Conservation (phyloP, 2,888 invertebrate species). For the Abrostola triplasia region DNA sequence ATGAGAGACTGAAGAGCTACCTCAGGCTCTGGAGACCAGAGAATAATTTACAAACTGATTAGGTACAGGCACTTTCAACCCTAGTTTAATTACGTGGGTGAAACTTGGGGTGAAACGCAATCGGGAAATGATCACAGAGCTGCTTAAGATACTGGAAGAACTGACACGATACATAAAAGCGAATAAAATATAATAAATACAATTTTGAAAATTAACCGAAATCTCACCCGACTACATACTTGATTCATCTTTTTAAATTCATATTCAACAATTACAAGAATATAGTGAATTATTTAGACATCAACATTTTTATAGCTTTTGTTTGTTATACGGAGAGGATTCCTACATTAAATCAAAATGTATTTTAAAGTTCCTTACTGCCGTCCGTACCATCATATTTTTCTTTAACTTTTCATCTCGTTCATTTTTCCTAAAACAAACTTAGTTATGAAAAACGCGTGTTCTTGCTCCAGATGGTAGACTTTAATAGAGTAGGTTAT, state of each 20-base stretch:
- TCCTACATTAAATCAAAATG: no score
- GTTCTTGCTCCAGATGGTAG: background rate
- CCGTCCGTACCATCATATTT: no score
- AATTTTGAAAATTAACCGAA: no score
- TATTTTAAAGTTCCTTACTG: no score
- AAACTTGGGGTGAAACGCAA: constrained; percentile 35
- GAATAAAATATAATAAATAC: background rate
- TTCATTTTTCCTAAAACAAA: background rate
- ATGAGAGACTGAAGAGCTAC: constrained; percentile 52
- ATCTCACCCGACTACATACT: no score
- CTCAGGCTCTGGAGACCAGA: constrained; percentile 33
- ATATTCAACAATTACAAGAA: no score
- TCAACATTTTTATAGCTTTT: no score
- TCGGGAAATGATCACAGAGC: constrained; percentile 8
- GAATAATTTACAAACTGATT: constrained; percentile 56
- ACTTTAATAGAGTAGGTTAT: constrained; percentile 8
- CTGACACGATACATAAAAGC: background rate
- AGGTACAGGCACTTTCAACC: constrained; percentile 41
- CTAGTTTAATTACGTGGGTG: constrained; percentile 35
- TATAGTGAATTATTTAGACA: no score
- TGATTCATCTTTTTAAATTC: no score
- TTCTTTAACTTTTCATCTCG: no score
- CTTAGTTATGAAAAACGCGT: background rate
- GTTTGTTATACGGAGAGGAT: no score
- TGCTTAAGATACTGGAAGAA: background rate